Base-by-base conservation (phyloP, 2,113 vertebrate genomes). In the Aegotheles bennettii region DNA sequence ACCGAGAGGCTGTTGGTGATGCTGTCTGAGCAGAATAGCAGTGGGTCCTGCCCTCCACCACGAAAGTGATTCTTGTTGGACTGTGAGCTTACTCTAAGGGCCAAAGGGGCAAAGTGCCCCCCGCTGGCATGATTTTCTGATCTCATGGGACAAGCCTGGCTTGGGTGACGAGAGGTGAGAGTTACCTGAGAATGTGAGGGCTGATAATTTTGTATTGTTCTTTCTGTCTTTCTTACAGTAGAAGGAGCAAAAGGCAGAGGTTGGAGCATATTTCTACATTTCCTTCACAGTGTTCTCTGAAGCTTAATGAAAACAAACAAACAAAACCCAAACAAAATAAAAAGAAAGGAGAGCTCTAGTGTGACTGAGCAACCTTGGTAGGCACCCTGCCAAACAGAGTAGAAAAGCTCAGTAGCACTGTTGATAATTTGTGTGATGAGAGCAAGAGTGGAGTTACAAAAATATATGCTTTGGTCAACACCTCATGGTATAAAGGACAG, bases 1-100 rank as follows among this genome's bases (percentile, higher is more conserved):
- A 38, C 3, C 6, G 18, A 6, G 19, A 13, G 2, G 9, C 9
- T 13, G 7, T 6, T n/a, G 17, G 0, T 36, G 23, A 5, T 24
- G 5, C 24, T 7, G 2, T 2, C 17, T 23, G 7, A 63, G 17
- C 12, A 29, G 24, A 42, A 11, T 1, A 20, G 4, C 4, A 9
- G 11, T 7, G 14, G 4, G 18, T 38, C 15, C 17, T n/a, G 7
- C 25, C 10, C n/a, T 45, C 7, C 4, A 3, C 18, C 10, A 16
- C 7, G 31, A 5, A 13, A 1, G 1, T 38, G 53, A 10, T 35
- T 33, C 48, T 33, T 59, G 78, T 33, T 59, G 78, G 40, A 4
- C 26, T 35, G 14, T 35, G 48, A 53, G 81, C 19, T 56, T 33
- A 38, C 70, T 21, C 25, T 9, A 42, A 60, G 28, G 24, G 25